Base-by-base conservation (phyloP, 2,797 vertebrate species). In the Myiothlypis chrysogaster region DNA sequence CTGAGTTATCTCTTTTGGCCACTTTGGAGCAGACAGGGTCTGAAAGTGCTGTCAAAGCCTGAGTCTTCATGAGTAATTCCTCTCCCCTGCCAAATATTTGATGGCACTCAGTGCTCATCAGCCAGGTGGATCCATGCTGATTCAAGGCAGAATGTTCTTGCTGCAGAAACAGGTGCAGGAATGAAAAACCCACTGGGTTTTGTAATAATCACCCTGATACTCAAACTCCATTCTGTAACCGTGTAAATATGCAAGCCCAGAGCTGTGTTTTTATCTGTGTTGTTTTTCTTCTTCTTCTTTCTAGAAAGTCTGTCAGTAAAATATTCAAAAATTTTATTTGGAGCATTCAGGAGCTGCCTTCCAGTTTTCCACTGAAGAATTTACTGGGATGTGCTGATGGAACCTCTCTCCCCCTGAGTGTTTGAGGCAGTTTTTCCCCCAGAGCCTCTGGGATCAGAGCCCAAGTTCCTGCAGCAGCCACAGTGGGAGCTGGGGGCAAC, bases 161-260 rank as follows among this genome's bases (percentile, higher is more conserved):
- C 66, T 79, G 1, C 43, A 87, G 73, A 59, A 94, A 19, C 95
- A 96, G 86, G 92, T 94, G 90, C 83, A 94, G 80, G 87, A 92
- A 70, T 76, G 4, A 87, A 92, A 56, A 87, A 79, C 56, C 83
- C 73, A 4, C 56, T 90, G 73, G 35, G 47, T 35, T 92, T 94
- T 89, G 59, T 76, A 73, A 82, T 75, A 79, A 86, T 81, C 57
- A 32, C 25, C 55, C 70, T 46, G 80, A 43, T 66, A 72, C 12
- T 89, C 83, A 65, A 55, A 41, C 63, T 43, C 9, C 68, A 73
- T 39, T 61, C 28, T 82, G 63, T 52, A 82, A 76, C 81, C 16
- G 9, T 24, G 44, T 68, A 78, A 86, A 59, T 88, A 86, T 14
- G 81, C 49, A 88, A 83, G n/a, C 12, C 32, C 39, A 64, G 55